Evolutionary conservation across 1,140 invertebrate species (phyloP).

Genomic region (Notospermus geniculatus): DNA sequence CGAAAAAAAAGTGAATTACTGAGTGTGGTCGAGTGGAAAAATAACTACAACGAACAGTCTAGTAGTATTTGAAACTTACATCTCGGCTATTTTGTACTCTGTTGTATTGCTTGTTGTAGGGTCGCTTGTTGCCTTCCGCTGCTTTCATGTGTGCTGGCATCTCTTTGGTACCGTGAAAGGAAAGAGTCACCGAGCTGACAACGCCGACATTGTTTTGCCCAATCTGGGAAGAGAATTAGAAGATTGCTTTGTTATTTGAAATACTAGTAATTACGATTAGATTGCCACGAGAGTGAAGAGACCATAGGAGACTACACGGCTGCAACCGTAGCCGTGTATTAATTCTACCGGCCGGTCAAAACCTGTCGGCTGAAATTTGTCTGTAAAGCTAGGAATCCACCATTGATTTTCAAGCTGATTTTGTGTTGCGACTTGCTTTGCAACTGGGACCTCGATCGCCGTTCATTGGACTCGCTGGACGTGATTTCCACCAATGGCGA

Average conservation of each 20-base stretch:
- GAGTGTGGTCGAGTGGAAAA: no score
- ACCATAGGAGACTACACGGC: background rate
- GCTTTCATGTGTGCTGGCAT: constrained; percentile 64
- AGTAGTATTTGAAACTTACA: constrained; percentile 19
- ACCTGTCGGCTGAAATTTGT: no score
- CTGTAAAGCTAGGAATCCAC: no score
- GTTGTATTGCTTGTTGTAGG: constrained; percentile 34
- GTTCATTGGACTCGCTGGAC: no score
- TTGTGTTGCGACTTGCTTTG: no score
- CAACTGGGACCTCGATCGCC: no score
- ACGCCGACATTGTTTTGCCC: constrained; percentile 59
- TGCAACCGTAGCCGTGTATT: background rate
- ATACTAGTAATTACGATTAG: background rate
- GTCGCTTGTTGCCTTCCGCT: constrained; percentile 38
- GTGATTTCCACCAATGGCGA: no score
- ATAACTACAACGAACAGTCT: no score
- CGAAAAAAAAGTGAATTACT: no score
- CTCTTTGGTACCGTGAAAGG: constrained; percentile 69
- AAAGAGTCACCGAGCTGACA: constrained; percentile 61
- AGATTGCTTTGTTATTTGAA: background rate
- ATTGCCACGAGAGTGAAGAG: background rate
- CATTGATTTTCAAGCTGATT: no score
- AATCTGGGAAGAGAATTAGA: constrained; percentile 42
- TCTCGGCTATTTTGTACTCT: constrained; percentile 19
- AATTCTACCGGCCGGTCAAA: no score